Base-by-base conservation (phyloP, 2,888 invertebrate genomes). In the Pseudanteris insignis region DNA sequence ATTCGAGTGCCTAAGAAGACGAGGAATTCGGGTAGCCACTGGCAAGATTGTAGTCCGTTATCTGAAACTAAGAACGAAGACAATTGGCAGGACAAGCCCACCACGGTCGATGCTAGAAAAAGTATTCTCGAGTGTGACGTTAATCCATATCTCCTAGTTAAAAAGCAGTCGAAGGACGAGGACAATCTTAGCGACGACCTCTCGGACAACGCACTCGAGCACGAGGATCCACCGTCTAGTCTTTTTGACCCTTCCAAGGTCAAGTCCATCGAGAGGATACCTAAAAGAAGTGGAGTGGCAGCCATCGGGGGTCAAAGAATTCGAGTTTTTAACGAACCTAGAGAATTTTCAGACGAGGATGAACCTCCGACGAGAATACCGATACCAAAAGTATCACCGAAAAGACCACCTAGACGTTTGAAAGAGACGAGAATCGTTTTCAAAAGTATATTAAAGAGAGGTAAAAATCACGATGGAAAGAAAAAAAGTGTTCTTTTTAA, bases 71-170 rank as follows among this genome's bases (percentile, higher is more conserved):
- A 46, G 5, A 8, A 37, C 24, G 58, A 62, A 2, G 54, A 70
- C 11, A 65, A 64, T 13, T 55, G 67, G 63, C 67, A 68, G 9
- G 69, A 70, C 8, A 63, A 47, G 18, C 21, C 60, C 3, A 38
- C 50, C 2, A 29, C 57, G n/a, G 46, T 38, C 0, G 53, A 55
- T 18, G 32, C 48, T 6, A 60, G 76, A 13, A 88, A 86, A 65
- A 92, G 92, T 10, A 92, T 92, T 65, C 81, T 92, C 29, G 89
- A 91, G 69, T 92, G 92, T 81, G 87, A 90, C 76, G 89, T 92
- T 28, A 92, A 92, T 79, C 91, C 92, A 2, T 92, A 92, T 75
- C 89, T 91, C 66, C 83, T 92, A 73, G 87, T 92, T 69, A 87
- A 89, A 73, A 83, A 76, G 36, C 68, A 67, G 13, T 66, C 44